Evolutionary conservation across 1,140 invertebrate species (phyloP).

Genomic region (Camponotus vicinus): DNA sequence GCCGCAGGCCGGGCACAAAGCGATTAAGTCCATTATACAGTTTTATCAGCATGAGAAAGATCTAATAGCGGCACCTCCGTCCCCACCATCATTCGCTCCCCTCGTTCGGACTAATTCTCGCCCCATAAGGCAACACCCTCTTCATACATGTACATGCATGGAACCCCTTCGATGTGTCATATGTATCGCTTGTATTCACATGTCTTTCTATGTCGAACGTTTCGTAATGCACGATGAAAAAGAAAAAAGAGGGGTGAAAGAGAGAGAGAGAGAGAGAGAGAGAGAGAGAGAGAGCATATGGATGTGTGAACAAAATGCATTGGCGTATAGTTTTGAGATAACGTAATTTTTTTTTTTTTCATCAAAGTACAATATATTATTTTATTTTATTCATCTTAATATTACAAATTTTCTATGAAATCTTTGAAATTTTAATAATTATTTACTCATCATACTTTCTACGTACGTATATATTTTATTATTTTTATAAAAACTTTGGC

Average conservation of each 20-base stretch:
- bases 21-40: constrained; percentile 86
- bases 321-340: constrained; percentile 24
- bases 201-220: constrained; percentile 54
- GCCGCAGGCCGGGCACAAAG: constrained; percentile 79
- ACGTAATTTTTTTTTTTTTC: not conserved
- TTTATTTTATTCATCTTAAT: not conserved
- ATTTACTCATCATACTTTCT: not conserved
- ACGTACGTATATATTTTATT: no score
- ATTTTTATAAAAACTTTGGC: no score
- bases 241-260: not conserved
- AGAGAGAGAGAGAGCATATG: not conserved
- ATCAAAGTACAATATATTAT: not conserved
- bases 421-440: not conserved
- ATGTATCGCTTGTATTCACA: constrained; percentile 75
- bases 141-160: constrained; percentile 48
- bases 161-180: constrained; percentile 83
- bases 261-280: not conserved
- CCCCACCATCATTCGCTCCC: constrained; percentile 23
- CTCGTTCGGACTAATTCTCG: constrained; percentile 69
- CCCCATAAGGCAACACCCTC: constrained; percentile 42
- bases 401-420: not conserved
- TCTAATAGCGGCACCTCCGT: constrained; percentile 80
- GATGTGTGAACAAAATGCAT: constrained; percentile 45
- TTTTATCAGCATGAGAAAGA: constrained; percentile 86
- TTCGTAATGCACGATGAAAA: constrained; percentile 26